Base-by-base conservation (phyloP, 2,797 vertebrate species). In the Tangara arthus region DNA sequence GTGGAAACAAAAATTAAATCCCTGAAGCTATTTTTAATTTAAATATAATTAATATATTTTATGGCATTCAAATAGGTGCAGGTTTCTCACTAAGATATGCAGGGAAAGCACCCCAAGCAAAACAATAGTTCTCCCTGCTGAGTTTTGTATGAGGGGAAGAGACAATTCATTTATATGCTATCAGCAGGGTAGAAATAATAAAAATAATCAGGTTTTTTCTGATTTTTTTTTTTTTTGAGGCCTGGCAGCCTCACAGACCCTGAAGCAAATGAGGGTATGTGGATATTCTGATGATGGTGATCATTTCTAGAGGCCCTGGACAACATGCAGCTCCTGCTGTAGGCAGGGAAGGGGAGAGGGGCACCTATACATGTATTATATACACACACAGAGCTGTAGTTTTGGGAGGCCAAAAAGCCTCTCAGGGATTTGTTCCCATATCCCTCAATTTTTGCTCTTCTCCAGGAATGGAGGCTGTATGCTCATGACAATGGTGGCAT, bases 11-110 rank as follows among this genome's bases (percentile, higher is more conserved):
- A 93, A 94, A 91, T 82, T 2, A 88, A 94, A 70, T 89, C 91
- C 96, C 89, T 53, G 80, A 90, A 95, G 94, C 80, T 86, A 84
- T 93, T 91, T 95, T 95, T 76, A 96, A 96, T 96, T 95, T 94
- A 90, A 96, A 96, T 72, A 92, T 83, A 91, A 94, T 94, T 96
- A 97, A 94, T 94, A 84, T 76, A 55, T 90, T 95, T 96, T 96
- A 94, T 87, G 90, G 66, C 82, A 87, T 60, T 82, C 23, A 37
- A 93, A 79, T 68, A 84, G 52, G 73, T 73, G 46, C 28, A 68
- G 82, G 70, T 80, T 96, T 95, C 92, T 80, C 82, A 39, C 52
- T 77, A 63, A 93, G 90, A 95, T 93, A 93, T 90, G 77, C 73
- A 91, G 55, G 60, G 37, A 84, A 84, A 96, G 42, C 65, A 90